Evolutionary conservation across 1,140 invertebrate genomes (phyloP).

Genomic region (Drosophila sp.): DNA sequence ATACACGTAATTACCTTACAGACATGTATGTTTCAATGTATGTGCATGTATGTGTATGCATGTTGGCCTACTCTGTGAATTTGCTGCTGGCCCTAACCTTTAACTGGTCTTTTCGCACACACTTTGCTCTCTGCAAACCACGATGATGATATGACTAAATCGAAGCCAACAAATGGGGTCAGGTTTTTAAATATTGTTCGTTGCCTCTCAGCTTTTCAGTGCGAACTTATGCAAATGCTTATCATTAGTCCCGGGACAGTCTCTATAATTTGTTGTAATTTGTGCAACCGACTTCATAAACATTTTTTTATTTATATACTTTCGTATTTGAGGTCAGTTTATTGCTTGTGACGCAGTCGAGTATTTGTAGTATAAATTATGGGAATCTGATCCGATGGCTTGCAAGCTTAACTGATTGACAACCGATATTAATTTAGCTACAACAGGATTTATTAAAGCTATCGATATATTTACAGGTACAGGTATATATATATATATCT

Average conservation of each 20-base stretch:
- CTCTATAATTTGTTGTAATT: slow-evolving; percentile 41
- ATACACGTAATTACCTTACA: slow-evolving; percentile 31
- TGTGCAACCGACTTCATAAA: slow-evolving; percentile 8
- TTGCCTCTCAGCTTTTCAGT: slow-evolving; percentile 17
- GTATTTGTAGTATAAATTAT: slow-evolving; percentile 22
- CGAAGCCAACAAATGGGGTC: slow-evolving; percentile 42
- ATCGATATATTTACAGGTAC: not conserved
- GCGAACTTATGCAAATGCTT: slow-evolving; percentile 53
- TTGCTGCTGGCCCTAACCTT: slow-evolving; percentile 51
- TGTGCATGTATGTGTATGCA: slow-evolving; percentile 2
- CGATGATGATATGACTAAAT: slow-evolving; percentile 46
- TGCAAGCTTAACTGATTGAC: slow-evolving; percentile 16
- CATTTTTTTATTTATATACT: slow-evolving; percentile 14
- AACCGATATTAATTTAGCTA: slow-evolving; percentile 16
- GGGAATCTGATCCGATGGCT: slow-evolving; percentile 23
- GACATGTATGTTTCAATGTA: not conserved
- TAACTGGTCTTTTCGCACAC: slow-evolving; percentile 32
- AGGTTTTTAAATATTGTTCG: slow-evolving; percentile 43
- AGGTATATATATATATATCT: slow-evolving; percentile 5
- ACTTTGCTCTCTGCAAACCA: slow-evolving; percentile 5
- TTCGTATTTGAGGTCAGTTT: slow-evolving; percentile 32
- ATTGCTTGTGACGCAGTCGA: not conserved
- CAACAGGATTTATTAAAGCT: slow-evolving; percentile 4
- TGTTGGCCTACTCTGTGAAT: slow-evolving; percentile 42
- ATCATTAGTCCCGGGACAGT: slow-evolving; percentile 39